These are phyloP conservation scores for Lithosia quadra DNA, from an alignment of 2,888 invertebrate genomes.

Conservation along the genomic window DNA sequence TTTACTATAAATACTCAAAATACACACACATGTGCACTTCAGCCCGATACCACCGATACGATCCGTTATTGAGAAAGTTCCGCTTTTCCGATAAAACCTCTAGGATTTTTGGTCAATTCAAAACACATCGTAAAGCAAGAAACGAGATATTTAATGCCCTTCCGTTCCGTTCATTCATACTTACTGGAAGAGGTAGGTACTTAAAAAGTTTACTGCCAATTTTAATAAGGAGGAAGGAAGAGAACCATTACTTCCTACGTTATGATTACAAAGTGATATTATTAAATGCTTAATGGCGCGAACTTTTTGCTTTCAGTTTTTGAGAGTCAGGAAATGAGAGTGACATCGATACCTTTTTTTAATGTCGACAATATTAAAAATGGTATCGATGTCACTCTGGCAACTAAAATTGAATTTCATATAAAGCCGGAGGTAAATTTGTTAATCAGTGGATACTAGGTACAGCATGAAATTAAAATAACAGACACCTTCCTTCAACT, in stretches of 20 bases:
- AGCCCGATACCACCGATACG: constrained; percentile 57
- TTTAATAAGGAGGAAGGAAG: constrained; percentile 49
- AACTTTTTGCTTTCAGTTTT: constrained; percentile 21
- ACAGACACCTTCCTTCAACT: too few relatives aligned
- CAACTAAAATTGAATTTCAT: background rate
- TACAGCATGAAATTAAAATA: background rate
- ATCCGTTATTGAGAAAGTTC: constrained; percentile 79
- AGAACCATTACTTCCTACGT: constrained; percentile 42
- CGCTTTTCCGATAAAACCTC: constrained; percentile 69
- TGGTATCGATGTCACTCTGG: too few relatives aligned
- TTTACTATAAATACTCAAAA: constrained; percentile 54
- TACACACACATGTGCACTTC: constrained; percentile 52
- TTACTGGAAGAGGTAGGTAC: constrained; percentile 30
- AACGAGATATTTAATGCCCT: constrained; percentile 23
- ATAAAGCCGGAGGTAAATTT: background rate
- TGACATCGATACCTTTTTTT: constrained; percentile 14
- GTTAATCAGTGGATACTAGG: background rate
- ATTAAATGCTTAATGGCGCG: constrained; percentile 21
- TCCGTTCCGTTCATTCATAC: constrained; percentile 29
- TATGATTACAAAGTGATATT: constrained; percentile 35
- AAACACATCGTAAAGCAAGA: constrained; percentile 22
- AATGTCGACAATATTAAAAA: too few relatives aligned
- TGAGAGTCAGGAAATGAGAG: constrained; percentile 35
- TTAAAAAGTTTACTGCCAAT: constrained; percentile 39
- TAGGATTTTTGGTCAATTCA: constrained; percentile 24